phyloP scores from a whole-genome alignment of 2,113 vertebrate species.

The Gymnarchus niloticus region DNA sequence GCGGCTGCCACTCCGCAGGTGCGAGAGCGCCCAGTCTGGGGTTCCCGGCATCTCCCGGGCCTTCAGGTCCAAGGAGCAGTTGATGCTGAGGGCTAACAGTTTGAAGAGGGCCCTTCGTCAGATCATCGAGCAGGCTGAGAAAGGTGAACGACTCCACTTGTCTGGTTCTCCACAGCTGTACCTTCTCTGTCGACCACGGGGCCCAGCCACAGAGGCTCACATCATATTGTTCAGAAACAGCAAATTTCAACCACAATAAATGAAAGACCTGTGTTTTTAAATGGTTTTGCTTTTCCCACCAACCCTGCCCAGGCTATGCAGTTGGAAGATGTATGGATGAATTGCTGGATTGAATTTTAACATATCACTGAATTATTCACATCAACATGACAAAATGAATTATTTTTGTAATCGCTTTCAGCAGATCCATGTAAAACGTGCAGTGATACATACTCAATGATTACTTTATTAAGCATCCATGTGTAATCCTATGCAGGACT shows the following conservation, averaged over 20 bases:
- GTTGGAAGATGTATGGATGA: neutral
- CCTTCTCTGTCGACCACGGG: neutral
- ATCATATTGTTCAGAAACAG: neutral
- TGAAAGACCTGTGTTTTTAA: neutral
- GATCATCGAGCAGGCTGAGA: conserved; percentile 90
- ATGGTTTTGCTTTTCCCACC: neutral
- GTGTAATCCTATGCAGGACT: too few species aligned
- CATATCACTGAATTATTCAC: neutral
- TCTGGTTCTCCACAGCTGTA: neutral
- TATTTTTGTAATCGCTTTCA: neutral
- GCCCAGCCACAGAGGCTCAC: neutral
- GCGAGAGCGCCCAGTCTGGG: conserved; percentile 45
- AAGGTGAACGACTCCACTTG: conserved; percentile 64
- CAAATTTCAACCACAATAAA: neutral
- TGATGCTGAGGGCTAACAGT: conserved; percentile 86
- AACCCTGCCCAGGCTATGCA: neutral
- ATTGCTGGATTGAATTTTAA: neutral
- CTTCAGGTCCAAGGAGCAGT: conserved; percentile 84
- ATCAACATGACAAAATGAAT: neutral
- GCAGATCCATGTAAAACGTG: neutral
- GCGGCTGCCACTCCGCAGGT: conserved; percentile 20
- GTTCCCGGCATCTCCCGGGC: conserved; percentile 46
- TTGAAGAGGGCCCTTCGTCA: conserved; percentile 90
- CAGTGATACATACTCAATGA: neutral
- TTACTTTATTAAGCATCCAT: neutral